A percentile compares a stretch with the other conserved stretches of the same genome.
Conservation (phyloP, 1,140 invertebrate genomes). For the Sitodiplosis mosellana region DNA sequence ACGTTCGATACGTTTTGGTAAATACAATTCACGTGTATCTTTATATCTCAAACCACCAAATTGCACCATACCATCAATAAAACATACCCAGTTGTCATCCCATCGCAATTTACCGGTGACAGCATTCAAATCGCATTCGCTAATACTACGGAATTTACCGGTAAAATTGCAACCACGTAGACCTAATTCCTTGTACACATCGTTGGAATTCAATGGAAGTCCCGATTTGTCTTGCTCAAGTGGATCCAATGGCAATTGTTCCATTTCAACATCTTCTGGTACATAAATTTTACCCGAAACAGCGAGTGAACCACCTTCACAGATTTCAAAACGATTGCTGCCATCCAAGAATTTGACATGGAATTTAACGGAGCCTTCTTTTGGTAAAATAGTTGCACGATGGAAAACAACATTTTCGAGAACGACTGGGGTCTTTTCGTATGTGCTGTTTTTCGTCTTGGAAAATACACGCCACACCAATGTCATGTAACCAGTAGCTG, state of each 20-base stretch:
- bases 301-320: slow-evolving; percentile 63
- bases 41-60: slow-evolving; percentile 66
- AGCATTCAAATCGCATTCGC: slow-evolving; percentile 43
- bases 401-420: slow-evolving; percentile 75
- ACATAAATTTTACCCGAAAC: slow-evolving; percentile 57
- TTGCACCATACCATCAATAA: slow-evolving; percentile 88
- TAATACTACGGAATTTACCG: slow-evolving; percentile 70
- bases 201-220: slow-evolving; percentile 43
- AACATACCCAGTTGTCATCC: slow-evolving; percentile 85
- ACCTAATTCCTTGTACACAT: slow-evolving; percentile 87
- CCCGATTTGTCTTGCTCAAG: slow-evolving; percentile 25
- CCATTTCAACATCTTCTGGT: slow-evolving; percentile 40
- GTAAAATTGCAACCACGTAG: slow-evolving; percentile 87
- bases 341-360: slow-evolving; percentile 65
- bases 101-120: slow-evolving; percentile 50
- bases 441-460: slow-evolving; percentile 49
- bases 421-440: slow-evolving; percentile 56
- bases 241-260: slow-evolving; percentile 29
- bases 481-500: slow-evolving; percentile 71
- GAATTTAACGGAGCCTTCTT: slow-evolving; percentile 49
- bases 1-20: slow-evolving; percentile 74
- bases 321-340: slow-evolving; percentile 72
- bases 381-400: slow-evolving; percentile 61
- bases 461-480: slow-evolving; percentile 79
- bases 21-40: slow-evolving; percentile 53